These are phyloP conservation scores for Morone saxatilis DNA, from an alignment of 2,113 vertebrate species.

Conservation along the genomic window DNA sequence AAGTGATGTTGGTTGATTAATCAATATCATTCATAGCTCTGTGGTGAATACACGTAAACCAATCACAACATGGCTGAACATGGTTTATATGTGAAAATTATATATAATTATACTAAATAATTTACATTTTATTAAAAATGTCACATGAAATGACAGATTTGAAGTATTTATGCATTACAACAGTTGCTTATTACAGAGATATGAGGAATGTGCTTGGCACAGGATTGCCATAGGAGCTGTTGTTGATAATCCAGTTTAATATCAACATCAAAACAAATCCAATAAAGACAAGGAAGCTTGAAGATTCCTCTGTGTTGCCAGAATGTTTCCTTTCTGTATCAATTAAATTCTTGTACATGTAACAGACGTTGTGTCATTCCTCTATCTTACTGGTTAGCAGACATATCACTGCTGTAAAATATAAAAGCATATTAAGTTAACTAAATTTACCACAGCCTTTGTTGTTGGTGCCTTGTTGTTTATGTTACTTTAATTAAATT, in stretches of 20 bases:
- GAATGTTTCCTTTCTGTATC: neutral
- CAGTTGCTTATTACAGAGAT: neutral
- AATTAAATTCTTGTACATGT: neutral
- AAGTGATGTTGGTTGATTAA: neutral
- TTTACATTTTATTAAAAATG: neutral
- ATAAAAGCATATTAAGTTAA: neutral
- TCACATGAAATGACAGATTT: neutral
- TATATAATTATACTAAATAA: neutral
- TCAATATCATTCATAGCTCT: neutral
- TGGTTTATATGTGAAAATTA: neutral
- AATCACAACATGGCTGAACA: neutral
- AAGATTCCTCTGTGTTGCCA: neutral
- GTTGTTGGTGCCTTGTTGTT: neutral
- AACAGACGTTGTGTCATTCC: neutral
- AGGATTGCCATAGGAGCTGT: neutral
- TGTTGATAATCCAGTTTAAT: slow-evolving; percentile 5
- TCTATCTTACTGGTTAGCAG: neutral
- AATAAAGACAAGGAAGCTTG: neutral
- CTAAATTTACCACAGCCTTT: neutral
- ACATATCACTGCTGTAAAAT: neutral
- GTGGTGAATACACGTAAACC: neutral
- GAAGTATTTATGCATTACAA: neutral
- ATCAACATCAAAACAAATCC: slow-evolving; percentile 19
- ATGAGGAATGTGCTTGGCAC: neutral
- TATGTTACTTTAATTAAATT: neutral